Evolutionary conservation across 1,140 invertebrate species (phyloP), one percentile per base, ranked within the genome.

Genomic region (Ips nitidus): DNA sequence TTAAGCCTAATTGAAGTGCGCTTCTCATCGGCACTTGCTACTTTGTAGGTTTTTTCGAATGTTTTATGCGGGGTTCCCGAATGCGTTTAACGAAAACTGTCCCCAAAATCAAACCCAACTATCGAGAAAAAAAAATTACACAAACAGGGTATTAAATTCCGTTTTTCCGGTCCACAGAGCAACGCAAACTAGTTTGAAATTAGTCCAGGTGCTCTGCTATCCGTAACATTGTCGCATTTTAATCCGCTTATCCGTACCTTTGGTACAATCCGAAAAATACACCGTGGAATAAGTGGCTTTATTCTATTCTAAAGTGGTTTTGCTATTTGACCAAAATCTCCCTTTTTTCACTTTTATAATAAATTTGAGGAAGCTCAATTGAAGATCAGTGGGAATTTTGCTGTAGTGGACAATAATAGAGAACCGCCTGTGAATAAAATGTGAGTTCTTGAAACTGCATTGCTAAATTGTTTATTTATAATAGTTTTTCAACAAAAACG

Each of bases 271-370:
- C 57, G 47, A 68, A 68, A 68, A 61, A 62, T 61, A 61, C 61
- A 68, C 66, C 67, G 50, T 57, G 45, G 38, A 6, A 57, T 56
- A 53, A 57, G 53, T 63, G 67, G 41, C 40, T 39, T 39, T 50
- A 69, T 69, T 69, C 60, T 63, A 69, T 69, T 69, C 63, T 69
- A 45, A 69, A 69, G 67, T 69, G 67, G 60, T 69, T 68, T 68
- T 69, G n/a, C 40, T 58, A 39, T 52, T 57, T 58, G 6, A 37
- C 55, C 4, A 7, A 55, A 65, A 65, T 52, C n/a, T 40, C 5
- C 43, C 52, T 5, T 58, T 58, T 58, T 22, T 22, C 22, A 22
- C 22, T 22, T 22, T 22, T 22, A 22, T 22, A 22, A 22, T 22
- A 22, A 22, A 22, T 22, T 22, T 22, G 22, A 22, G 22, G 22